A percentile compares a stretch with the other conserved stretches of the same genome.
phyloP scores from a whole-genome alignment of 2,888 invertebrate species.

The Antheraea assamensis region DNA sequence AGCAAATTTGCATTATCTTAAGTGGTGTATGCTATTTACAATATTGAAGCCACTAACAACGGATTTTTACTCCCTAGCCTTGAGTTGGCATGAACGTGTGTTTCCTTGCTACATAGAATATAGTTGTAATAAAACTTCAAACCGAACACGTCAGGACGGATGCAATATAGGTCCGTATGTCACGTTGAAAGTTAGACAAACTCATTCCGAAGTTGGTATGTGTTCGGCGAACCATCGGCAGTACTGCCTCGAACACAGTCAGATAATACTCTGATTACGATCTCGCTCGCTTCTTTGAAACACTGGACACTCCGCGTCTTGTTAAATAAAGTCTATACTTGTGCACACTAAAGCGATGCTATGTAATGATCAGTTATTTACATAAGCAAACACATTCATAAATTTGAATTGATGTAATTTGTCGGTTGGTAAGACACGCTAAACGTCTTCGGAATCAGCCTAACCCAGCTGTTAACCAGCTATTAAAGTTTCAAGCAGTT shows the following conservation, averaged over 20 bases:
- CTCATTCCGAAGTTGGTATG: constrained; percentile 14
- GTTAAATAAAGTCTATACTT: constrained; percentile 7
- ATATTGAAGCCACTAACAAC: no score
- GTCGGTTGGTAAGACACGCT: no score
- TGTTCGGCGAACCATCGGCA: constrained; percentile 4
- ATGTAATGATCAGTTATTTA: not conserved
- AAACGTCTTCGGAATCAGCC: no score
- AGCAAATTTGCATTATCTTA: no score
- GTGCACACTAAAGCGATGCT: not conserved
- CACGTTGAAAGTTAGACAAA: constrained; percentile 8
- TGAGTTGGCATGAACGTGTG: no score
- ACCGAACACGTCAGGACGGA: not conserved
- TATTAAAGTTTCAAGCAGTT: no score
- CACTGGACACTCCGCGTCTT: not conserved
- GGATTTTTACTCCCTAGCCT: no score
- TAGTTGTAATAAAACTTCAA: not conserved
- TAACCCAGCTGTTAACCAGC: no score
- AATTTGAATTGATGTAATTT: no score
- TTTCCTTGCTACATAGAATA: no score
- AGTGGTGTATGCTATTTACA: no score
- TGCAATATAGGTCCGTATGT: not conserved
- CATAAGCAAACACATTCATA: not conserved
- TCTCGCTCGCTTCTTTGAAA: constrained; percentile 14
- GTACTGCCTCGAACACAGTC: not conserved
- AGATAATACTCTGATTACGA: constrained; percentile 8